Evolutionary conservation across 1,140 invertebrate genomes (phyloP), one percentile per base, ranked within the genome.

Genomic region (Pseudomyrmex flavicornis): DNA sequence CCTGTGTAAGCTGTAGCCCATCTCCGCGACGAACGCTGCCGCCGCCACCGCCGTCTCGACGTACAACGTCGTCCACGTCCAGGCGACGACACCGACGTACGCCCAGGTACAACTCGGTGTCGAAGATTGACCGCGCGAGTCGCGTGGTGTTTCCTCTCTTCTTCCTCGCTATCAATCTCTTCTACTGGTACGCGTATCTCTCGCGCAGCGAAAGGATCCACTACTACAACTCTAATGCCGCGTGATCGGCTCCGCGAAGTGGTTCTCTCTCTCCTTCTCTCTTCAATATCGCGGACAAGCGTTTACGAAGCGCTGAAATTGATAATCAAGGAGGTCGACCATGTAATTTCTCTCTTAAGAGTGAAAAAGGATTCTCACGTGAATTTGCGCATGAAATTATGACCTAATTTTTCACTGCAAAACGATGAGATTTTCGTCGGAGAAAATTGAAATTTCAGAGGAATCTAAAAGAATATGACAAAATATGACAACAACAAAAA

Each of bases 111-210:
- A 98, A 98, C 91, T 97, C 97, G 7, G 97, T 98, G 1, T 97
- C 97, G 22, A 97, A 97, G 93, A 97, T 97, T 62, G 97, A 98
- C 92, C 95, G 96, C 10, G 95, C 96, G 12, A 97, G 97, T 20
- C 93, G 97, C 15, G 94, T 97, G 44, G 95, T 97, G 44, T 98
- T 98, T 91, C 97, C 97, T 1, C 85, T 97, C 54, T 95, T 97
- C 48, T 98, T 97, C 90, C 91, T 97, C 3, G 95, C 96, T 22
- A 97, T 98, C 76, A 98, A 98, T 92, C 92, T 97, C 61, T 96
- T 97, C 92, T 98, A 98, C 90, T 97, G 97, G 97, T 97, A 96
- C 87, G 96, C 95, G 1, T 97, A 97, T 90, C 93, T 97, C 44
- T 95, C 96, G 65, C 94, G 96, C 74, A 96, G 96, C 88, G 95